Evolutionary conservation across 2,797 vertebrate genomes (phyloP), one percentile per base, ranked within the genome.

Genomic region (Silurus aristotelis): DNA sequence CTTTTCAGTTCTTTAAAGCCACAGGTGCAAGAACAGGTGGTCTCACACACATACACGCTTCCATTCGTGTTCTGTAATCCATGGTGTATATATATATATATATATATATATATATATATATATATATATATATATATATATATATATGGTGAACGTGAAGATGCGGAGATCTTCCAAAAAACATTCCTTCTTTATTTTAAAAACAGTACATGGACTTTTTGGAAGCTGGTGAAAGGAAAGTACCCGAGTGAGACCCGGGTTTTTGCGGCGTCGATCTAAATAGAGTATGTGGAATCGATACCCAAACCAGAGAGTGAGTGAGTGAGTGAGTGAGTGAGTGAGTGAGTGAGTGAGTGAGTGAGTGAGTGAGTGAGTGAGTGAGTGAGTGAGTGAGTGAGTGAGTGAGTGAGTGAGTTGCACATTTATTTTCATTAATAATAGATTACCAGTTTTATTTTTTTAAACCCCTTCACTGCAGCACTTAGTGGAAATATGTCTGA

Each of bases 341-440:
- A 52, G 48, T 10, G 48, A 52, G 48, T 10, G 48, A 52, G 48
- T 10, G 48, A 52, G 91, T 92, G 92, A 92, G 91, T 93, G n/a
- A n/a, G n/a, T n/a, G n/a, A n/a, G n/a, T n/a, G 91, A 92, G 92
- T 92, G 91, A 93, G 46, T 1, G 48, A 94, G 91, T 91, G 92
- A 92, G 91, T 93, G 48, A 52, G 48, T 10, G 48, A 52, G 48
- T 10, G 48, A 52, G 48, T 10, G 8, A 52, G 48, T 10, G 48
- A 52, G 48, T 10, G 48, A 52, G 48, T 10, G 48, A 52, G 91
- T 92, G 92, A 92, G 91, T 93, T 89, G 92, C 91, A 92, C 94
- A 95, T 95, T 94, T 72, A 89, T 94, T 94, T 93, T 91, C 93
- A 94, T 96, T 94, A 95, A 95, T 96, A 95, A 95, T 95, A 92